phyloP scores from a whole-genome alignment of 1,140 invertebrate species.

The Neodiprion fabricii region DNA sequence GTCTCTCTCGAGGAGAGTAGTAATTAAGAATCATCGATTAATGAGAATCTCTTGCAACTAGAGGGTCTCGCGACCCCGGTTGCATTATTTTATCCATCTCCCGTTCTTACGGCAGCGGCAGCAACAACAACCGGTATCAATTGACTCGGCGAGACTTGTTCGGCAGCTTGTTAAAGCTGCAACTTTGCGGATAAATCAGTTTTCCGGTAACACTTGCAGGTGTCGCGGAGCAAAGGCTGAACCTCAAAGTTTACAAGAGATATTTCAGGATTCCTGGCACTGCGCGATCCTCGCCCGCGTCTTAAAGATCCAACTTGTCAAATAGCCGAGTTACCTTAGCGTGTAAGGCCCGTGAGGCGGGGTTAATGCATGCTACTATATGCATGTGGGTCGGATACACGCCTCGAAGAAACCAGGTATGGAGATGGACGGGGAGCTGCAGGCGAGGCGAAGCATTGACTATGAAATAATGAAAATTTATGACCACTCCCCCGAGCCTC shows the following conservation, averaged over 20 bases:
- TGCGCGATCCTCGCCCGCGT: neutral
- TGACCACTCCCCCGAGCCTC: conserved; percentile 25
- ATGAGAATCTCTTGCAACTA: conserved; percentile 37
- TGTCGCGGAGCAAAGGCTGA: neutral
- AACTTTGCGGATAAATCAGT: neutral
- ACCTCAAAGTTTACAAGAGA: neutral
- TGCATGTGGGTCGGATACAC: neutral
- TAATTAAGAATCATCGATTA: conserved; percentile 52
- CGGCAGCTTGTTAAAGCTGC: too few species aligned
- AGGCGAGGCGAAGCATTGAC: conserved; percentile 48
- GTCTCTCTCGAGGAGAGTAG: conserved; percentile 22
- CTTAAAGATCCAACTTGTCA: neutral
- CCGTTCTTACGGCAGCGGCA: too few species aligned
- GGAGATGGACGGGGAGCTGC: neutral
- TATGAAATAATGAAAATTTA: conserved; percentile 61
- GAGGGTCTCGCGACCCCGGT: neutral
- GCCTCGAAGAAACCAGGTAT: neutral
- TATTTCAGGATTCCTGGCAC: neutral
- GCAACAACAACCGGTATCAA: too few species aligned
- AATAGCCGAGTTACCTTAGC: neutral
- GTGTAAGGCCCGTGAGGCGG: neutral
- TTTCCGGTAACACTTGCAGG: neutral
- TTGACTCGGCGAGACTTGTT: neutral
- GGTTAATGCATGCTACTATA: neutral
- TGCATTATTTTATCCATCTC: too few species aligned